Evolutionary conservation across 2,797 vertebrate species (phyloP).

Genomic region (Amphiprion clarkii): DNA sequence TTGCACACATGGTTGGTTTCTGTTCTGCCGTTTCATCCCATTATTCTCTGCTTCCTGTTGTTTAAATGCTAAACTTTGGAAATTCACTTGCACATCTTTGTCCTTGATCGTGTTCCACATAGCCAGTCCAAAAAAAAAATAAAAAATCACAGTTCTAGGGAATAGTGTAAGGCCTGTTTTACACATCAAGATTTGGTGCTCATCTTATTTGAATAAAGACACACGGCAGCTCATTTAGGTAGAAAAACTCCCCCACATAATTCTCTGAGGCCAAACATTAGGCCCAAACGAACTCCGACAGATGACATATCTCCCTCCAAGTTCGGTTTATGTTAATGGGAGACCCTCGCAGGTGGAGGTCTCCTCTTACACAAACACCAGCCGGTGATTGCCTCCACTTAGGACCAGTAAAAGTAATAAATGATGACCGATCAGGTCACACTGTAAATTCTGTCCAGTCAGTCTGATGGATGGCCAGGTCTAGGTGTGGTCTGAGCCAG

Average conservation of each 20-base stretch:
- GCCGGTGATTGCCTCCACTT: constrained; percentile 80
- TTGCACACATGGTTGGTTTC: constrained; percentile 69
- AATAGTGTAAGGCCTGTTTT: constrained; percentile 19
- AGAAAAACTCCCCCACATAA: constrained; percentile 17
- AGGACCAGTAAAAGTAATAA: constrained; percentile 86
- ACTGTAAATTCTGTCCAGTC: constrained; percentile 82
- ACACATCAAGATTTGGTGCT: constrained; percentile 21
- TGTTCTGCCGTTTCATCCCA: constrained; percentile 50
- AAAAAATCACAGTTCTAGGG: constrained; percentile 8
- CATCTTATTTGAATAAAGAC: constrained; percentile 49
- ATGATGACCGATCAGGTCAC: constrained; percentile 83
- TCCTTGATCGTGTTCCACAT: constrained; percentile 66
- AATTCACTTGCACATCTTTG: constrained; percentile 73
- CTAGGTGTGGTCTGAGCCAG: constrained; percentile 74
- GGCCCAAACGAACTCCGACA: constrained; percentile 42
- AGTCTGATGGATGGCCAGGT: constrained; percentile 78
- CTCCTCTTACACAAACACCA: constrained; percentile 83
- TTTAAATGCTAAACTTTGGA: constrained; percentile 63
- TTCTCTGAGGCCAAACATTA: constrained; percentile 32
- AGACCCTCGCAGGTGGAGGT: constrained; percentile 84
- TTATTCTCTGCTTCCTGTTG: constrained; percentile 61
- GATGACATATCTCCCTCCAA: constrained; percentile 73
- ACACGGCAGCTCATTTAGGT: constrained; percentile 38
- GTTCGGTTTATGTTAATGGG: constrained; percentile 78
- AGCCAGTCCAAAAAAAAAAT: constrained; percentile 40